A percentile compares a stretch with the other conserved stretches of the same genome.
Conservation (phyloP, 2,113 vertebrate species). For the Podarcis muralis region DNA sequence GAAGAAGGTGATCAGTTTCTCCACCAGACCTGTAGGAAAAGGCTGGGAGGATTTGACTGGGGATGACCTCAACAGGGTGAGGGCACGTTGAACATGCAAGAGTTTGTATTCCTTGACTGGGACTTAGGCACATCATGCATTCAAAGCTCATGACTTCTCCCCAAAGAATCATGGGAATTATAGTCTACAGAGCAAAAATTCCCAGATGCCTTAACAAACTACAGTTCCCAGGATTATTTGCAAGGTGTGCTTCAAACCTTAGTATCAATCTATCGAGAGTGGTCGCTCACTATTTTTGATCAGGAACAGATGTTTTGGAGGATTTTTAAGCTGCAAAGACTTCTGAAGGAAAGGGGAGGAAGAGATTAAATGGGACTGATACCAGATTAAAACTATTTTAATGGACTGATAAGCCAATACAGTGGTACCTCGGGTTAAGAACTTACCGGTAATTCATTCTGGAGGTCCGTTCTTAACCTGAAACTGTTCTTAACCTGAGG, state of each 20-base stretch:
- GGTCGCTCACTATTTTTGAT: background rate
- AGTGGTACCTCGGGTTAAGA: too few relatives aligned
- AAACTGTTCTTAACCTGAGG: too few relatives aligned
- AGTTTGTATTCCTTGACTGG: background rate
- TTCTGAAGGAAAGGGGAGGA: background rate
- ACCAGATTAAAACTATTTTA: background rate
- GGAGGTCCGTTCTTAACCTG: too few relatives aligned
- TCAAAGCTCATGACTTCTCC: background rate
- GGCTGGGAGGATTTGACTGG: background rate
- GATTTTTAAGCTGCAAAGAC: background rate
- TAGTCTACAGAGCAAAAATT: background rate
- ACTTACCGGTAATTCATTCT: too few relatives aligned
- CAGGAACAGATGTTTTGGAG: too few relatives aligned
- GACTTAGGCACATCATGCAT: too few relatives aligned
- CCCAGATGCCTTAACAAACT: too few relatives aligned
- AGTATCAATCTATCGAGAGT: background rate
- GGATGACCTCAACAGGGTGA: background rate
- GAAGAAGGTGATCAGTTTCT: background rate
- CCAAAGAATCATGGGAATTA: background rate
- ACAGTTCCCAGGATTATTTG: too few relatives aligned
- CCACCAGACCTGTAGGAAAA: slow-evolving; percentile 6
- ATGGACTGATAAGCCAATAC: background rate
- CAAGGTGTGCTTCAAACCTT: too few relatives aligned
- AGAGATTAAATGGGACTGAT: background rate
- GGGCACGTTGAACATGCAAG: background rate